phyloP scores from a whole-genome alignment of 2,113 vertebrate genomes.

The Cryptomyrus ogoouensis region DNA sequence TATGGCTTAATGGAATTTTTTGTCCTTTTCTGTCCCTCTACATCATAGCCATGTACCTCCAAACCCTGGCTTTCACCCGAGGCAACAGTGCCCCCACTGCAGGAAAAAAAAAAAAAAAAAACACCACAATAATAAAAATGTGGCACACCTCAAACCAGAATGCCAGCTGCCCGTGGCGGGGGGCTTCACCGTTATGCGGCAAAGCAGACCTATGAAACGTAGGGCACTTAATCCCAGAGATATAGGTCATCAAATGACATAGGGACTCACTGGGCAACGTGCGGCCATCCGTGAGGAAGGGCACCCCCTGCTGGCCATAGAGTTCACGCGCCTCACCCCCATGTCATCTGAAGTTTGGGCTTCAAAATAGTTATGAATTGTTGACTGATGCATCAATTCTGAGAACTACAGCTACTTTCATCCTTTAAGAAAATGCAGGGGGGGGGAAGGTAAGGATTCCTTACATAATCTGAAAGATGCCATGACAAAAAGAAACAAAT shows the following conservation, averaged over 20 bases:
- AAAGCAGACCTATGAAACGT: not conserved
- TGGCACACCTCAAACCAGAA: slow-evolving; percentile 7
- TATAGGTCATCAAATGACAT: not conserved
- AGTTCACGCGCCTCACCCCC: slow-evolving; percentile 9
- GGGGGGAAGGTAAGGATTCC: not conserved
- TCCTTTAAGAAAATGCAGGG: not conserved
- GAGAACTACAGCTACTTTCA: slow-evolving; percentile 26
- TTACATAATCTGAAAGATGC: slow-evolving; percentile 7
- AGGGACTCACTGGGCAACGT: slow-evolving; percentile 30
- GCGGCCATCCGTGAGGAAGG: slow-evolving; percentile 20
- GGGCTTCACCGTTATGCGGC: not conserved
- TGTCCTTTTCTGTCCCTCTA: slow-evolving; percentile 14
- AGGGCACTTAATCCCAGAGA: not conserved
- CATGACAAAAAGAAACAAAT: slow-evolving; percentile 12
- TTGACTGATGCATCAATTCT: slow-evolving; percentile 29
- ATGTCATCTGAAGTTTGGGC: slow-evolving; percentile 25
- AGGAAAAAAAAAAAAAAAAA: not conserved
- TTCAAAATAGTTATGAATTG: slow-evolving; percentile 28
- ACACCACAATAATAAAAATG: not conserved
- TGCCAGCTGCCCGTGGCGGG: not conserved
- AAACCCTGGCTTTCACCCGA: not conserved
- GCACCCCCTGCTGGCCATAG: slow-evolving; percentile 6
- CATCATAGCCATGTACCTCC: slow-evolving; percentile 2
- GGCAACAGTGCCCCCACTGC: slow-evolving; percentile 12
- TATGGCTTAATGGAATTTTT: slow-evolving; percentile 66